phyloP scores from a whole-genome alignment of 1,140 invertebrate species.

The Coelopa frigida region DNA sequence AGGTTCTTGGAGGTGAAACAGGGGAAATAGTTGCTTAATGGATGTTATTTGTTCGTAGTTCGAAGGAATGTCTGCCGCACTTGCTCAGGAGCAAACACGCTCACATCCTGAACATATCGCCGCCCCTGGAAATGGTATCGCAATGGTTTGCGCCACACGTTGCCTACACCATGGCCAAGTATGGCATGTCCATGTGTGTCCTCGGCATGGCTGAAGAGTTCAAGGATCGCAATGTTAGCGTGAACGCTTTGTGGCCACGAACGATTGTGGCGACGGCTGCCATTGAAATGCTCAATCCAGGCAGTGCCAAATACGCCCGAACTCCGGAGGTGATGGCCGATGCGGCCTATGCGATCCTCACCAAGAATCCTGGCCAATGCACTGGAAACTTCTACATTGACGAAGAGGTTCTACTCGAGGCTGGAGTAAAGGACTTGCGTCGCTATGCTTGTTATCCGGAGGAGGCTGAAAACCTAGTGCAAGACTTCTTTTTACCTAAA shows the following conservation, averaged over 20 bases:
- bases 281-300: conserved; percentile 80
- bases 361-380: conserved; percentile 57
- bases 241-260: conserved; percentile 93
- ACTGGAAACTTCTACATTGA: conserved; percentile 94
- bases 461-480: conserved; percentile 59
- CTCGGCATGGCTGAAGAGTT: conserved; percentile 93
- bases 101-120: conserved; percentile 91
- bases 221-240: conserved; percentile 69
- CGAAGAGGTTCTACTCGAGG: conserved; percentile 75
- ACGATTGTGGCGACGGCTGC: conserved; percentile 91
- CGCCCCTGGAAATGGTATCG: conserved; percentile 81
- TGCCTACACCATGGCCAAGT: conserved; percentile 96
- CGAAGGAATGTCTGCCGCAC: conserved; percentile 83
- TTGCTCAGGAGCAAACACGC: conserved; percentile 80
- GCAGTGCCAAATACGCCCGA: conserved; percentile 53
- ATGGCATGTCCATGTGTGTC: conserved; percentile 97
- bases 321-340: conserved; percentile 92
- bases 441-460: conserved; percentile 78
- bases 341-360: conserved; percentile 86
- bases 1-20: conserved; percentile 48
- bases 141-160: conserved; percentile 88
- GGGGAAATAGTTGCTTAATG: not conserved
- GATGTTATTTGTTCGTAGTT: conserved; percentile 64
- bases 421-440: conserved; percentile 75
- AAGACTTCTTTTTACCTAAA: too few species aligned